Percentiles rank a stretch among this genome's conserved stretches.
Evolutionary conservation across 2,888 invertebrate genomes (phyloP).

Genomic region (Nomada lathburiana): DNA sequence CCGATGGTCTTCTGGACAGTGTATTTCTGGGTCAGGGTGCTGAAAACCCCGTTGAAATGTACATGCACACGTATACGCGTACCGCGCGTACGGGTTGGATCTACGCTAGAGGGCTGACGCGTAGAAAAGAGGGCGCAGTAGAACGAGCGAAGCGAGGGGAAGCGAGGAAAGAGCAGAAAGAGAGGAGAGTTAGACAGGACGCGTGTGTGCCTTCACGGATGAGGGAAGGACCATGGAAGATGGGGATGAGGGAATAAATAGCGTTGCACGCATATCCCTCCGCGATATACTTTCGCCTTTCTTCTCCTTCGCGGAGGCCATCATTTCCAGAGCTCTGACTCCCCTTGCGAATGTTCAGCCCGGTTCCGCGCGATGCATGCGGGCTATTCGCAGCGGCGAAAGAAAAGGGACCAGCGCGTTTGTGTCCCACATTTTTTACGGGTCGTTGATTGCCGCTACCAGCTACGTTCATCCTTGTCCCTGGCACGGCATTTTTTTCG

Average conservation of each 20-base stretch:
- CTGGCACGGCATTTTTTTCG: conserved; percentile 10
- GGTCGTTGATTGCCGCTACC: conserved; percentile 62
- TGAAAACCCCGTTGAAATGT: conserved; percentile 62
- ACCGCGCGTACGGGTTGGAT: neutral
- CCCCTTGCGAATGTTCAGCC: conserved; percentile 69
- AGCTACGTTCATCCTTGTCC: conserved; percentile 21
- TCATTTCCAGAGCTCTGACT: conserved; percentile 72
- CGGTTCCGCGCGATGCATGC: conserved; percentile 72
- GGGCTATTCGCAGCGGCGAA: conserved; percentile 74
- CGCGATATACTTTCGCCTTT: conserved; percentile 65
- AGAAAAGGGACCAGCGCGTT: conserved; percentile 47
- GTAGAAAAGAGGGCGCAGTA: conserved; percentile 40
- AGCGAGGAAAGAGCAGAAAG: conserved; percentile 29
- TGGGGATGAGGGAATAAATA: conserved; percentile 65
- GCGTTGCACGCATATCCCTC: conserved; percentile 65
- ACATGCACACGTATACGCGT: conserved; percentile 37
- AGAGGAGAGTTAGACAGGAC: conserved; percentile 8
- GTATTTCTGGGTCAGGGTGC: conserved; percentile 76
- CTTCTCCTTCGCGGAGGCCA: conserved; percentile 68
- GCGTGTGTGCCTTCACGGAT: conserved; percentile 35
- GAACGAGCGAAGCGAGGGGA: conserved; percentile 42
- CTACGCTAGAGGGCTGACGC: conserved; percentile 16
- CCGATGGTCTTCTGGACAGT: conserved; percentile 42
- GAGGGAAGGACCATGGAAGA: conserved; percentile 16
- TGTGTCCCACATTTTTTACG: conserved; percentile 75